phyloP scores from a whole-genome alignment of 1,140 invertebrate genomes.

The Drosophila pruinosa region DNA sequence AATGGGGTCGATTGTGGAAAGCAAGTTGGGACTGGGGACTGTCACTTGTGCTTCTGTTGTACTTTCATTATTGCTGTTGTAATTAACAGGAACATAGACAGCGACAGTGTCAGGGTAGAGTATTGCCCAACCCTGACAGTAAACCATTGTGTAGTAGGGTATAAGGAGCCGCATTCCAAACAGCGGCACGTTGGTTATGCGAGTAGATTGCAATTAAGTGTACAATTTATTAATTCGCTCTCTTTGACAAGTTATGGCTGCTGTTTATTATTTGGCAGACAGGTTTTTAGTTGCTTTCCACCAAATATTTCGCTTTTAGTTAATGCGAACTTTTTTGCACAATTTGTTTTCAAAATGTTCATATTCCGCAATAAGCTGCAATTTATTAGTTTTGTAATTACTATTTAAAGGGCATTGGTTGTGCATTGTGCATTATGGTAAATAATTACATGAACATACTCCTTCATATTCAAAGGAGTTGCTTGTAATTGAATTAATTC shows the following conservation, averaged over 20 bases:
- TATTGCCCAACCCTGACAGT: background rate
- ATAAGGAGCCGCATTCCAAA: slow-evolving; percentile 4
- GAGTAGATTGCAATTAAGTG: slow-evolving; percentile 61
- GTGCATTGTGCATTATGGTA: too few relatives aligned
- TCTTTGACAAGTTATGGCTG: slow-evolving; percentile 23
- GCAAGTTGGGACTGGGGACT: background rate
- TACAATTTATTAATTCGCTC: slow-evolving; percentile 63
- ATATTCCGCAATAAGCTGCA: background rate
- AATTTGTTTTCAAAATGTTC: background rate
- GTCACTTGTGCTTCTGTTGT: slow-evolving; percentile 50
- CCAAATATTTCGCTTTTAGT: background rate
- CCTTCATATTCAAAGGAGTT: too few relatives aligned
- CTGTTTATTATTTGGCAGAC: too few relatives aligned
- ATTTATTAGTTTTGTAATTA: background rate
- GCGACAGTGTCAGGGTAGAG: background rate
- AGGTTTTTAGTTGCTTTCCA: slow-evolving; percentile 17
- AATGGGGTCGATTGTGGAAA: background rate
- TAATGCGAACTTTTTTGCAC: background rate
- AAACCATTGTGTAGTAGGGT: background rate
- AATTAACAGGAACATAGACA: slow-evolving; percentile 67
- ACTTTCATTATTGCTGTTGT: slow-evolving; percentile 60
- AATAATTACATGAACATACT: too few relatives aligned
- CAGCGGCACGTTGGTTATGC: background rate
- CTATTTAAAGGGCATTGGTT: too few relatives aligned
- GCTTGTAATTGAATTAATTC: too few relatives aligned